Evolutionary conservation across 2,888 invertebrate genomes (phyloP).

Genomic region (Macaria liturata): DNA sequence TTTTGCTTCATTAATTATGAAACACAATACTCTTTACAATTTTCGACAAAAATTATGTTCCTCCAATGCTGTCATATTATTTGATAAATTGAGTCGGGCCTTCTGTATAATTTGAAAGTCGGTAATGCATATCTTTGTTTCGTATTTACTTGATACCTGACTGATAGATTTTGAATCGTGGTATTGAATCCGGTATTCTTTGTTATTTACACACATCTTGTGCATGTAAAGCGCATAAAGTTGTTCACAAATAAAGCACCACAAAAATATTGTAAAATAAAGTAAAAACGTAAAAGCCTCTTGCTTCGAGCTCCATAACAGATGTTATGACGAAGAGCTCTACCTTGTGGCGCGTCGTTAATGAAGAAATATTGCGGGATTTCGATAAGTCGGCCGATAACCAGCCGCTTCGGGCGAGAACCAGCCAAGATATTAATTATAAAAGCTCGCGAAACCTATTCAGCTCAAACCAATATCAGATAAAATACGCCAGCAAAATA

Average conservation of each 20-base stretch:
- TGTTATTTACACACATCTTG: conserved; percentile 17
- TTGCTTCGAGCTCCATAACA: conserved; percentile 46
- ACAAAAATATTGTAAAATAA: conserved; percentile 2
- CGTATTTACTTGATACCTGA: conserved; percentile 28
- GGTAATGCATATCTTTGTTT: conserved; percentile 37
- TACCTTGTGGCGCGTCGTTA: conserved; percentile 65
- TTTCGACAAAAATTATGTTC: conserved; percentile 74
- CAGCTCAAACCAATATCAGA: conserved; percentile 39
- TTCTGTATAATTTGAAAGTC: conserved; percentile 55
- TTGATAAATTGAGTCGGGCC: conserved; percentile 70
- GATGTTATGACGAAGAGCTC: conserved; percentile 55
- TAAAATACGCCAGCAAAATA: conserved; percentile 31
- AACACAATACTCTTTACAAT: conserved; percentile 79
- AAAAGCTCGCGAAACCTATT: conserved; percentile 41
- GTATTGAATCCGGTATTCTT: conserved; percentile 29
- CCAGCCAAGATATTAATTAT: conserved; percentile 66
- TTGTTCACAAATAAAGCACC: neutral
- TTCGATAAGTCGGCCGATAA: conserved; percentile 72
- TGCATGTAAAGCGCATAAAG: neutral
- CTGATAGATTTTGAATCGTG: conserved; percentile 32
- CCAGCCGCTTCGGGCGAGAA: conserved; percentile 54
- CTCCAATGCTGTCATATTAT: conserved; percentile 73
- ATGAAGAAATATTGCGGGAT: conserved; percentile 79
- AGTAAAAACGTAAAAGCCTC: conserved; percentile 14
- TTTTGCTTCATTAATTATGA: conserved; percentile 83